These are phyloP conservation scores for Iphiclides podalirius DNA, from an alignment of 2,888 invertebrate species.

Conservation along the genomic window DNA sequence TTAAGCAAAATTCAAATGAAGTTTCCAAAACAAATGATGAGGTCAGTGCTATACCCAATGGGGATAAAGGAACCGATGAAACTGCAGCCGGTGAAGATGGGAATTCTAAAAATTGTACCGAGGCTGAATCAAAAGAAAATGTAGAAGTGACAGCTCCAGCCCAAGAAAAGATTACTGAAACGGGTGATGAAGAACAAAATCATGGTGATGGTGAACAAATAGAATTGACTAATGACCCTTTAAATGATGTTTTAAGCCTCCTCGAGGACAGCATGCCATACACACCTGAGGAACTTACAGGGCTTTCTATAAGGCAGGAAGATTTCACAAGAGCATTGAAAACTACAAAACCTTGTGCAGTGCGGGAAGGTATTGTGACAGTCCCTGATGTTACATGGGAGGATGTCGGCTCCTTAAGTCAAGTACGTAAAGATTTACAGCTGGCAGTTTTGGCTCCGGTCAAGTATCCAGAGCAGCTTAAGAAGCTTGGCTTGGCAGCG, in stretches of 20 bases:
- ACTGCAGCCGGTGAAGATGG: conserved; percentile 28
- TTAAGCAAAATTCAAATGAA: conserved; percentile 32
- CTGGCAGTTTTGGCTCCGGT: conserved; percentile 96
- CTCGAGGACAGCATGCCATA: conserved; percentile 84
- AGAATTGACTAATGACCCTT: conserved; percentile 38
- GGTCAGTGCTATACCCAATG: conserved; percentile 55
- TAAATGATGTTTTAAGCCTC: conserved; percentile 81
- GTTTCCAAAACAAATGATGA: conserved; percentile 39
- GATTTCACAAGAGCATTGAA: conserved; percentile 90
- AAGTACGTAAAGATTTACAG: conserved; percentile 93
- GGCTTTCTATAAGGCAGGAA: conserved; percentile 84
- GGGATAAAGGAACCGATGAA: conserved; percentile 51
- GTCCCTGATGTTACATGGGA: conserved; percentile 99
- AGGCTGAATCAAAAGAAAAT: conserved; percentile 32
- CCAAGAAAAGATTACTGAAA: conserved; percentile 33
- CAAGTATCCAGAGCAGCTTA: conserved; percentile 89
- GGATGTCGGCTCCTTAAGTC: conserved; percentile 94
- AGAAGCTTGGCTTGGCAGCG: conserved; percentile 86
- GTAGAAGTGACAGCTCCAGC: conserved; percentile 25
- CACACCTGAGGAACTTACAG: conserved; percentile 80
- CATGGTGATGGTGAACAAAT: conserved; percentile 18
- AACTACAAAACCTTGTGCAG: conserved; percentile 94
- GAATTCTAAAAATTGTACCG: conserved; percentile 34
- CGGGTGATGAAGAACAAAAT: conserved; percentile 27
- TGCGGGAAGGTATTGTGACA: conserved; percentile 97